A percentile compares a stretch with the other conserved stretches of the same genome.
Conservation (phyloP, 1,140 invertebrate genomes). For the Magallana ariakensis region DNA sequence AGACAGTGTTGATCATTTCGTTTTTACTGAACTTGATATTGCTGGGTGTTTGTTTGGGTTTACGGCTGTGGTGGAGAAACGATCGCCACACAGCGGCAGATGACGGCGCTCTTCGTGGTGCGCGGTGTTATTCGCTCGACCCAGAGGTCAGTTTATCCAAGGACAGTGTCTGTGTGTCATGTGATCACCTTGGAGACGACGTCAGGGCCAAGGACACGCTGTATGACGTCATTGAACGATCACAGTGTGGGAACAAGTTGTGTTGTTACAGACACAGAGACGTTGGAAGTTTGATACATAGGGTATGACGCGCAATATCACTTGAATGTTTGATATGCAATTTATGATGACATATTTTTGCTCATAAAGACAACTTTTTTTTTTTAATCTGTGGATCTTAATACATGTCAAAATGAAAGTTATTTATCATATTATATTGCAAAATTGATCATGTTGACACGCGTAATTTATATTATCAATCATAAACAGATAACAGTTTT, state of each 20-base stretch:
- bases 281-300: background rate
- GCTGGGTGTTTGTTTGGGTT: background rate
- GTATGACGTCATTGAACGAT: background rate
- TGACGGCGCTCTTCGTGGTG: background rate
- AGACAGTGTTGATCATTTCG: background rate
- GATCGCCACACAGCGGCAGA: background rate
- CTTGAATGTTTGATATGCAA: background rate
- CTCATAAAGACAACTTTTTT: too few relatives aligned
- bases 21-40: background rate
- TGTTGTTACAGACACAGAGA: background rate
- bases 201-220: background rate
- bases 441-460: too few relatives aligned
- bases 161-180: background rate
- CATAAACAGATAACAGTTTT: too few relatives aligned
- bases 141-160: background rate
- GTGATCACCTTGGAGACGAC: constrained; percentile 6
- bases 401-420: too few relatives aligned
- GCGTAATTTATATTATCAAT: too few relatives aligned
- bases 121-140: background rate
- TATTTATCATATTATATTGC: too few relatives aligned
- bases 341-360: too few relatives aligned
- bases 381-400: too few relatives aligned
- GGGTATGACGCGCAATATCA: background rate
- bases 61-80: background rate
- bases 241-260: background rate